A percentile compares a stretch with the other conserved stretches of the same genome.
Evolutionary conservation across 2,888 invertebrate genomes (phyloP).

Genomic region (Lasioglossum figueresi): DNA sequence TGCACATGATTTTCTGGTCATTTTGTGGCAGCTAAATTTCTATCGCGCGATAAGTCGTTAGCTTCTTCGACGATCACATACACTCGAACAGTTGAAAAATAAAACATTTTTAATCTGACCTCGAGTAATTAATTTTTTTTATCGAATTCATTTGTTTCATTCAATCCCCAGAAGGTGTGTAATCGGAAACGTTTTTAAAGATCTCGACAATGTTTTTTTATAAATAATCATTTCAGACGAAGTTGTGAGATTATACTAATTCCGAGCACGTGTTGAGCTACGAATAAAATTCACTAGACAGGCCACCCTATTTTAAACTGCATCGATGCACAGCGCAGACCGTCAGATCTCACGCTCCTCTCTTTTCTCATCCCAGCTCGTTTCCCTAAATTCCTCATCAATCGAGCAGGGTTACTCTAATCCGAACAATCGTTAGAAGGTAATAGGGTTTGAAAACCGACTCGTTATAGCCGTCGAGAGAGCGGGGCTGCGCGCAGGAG

Average conservation of each 20-base stretch:
- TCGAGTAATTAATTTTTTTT: too few relatives aligned
- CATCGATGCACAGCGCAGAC: not conserved
- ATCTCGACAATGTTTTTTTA: not conserved
- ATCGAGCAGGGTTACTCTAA: not conserved
- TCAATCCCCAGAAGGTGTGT: not conserved
- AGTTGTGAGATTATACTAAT: not conserved
- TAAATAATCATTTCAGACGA: too few relatives aligned
- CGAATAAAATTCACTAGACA: not conserved
- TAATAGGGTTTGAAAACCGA: conserved; percentile 3
- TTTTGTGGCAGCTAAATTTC: not conserved
- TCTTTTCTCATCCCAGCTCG: not conserved
- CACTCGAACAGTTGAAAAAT: too few relatives aligned
- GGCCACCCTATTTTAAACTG: not conserved
- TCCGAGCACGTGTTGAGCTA: not conserved
- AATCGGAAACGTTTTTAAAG: not conserved
- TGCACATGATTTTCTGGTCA: not conserved
- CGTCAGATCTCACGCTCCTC: not conserved
- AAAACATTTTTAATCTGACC: too few relatives aligned
- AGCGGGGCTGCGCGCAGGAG: not conserved
- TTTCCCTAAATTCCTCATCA: not conserved
- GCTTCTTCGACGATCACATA: not conserved
- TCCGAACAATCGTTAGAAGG: not conserved
- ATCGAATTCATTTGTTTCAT: too few relatives aligned
- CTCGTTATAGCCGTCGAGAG: not conserved
- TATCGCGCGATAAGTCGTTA: not conserved